These are phyloP conservation scores for Eutrigla gurnardus DNA, from an alignment of 2,797 vertebrate species.

Conservation along the genomic window DNA sequence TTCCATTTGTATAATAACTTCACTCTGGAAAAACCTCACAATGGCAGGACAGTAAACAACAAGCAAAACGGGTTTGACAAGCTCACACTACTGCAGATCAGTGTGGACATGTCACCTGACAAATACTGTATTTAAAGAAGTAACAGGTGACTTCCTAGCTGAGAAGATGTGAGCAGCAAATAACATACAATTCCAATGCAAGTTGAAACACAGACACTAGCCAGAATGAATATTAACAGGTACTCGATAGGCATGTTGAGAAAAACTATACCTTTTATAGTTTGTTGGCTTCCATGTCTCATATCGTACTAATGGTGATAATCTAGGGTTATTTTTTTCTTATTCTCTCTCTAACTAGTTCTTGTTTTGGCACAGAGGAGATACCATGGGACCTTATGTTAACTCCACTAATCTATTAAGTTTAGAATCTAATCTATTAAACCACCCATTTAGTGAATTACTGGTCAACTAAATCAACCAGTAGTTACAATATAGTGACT, in stretches of 20 bases:
- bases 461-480: background rate
- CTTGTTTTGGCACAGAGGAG: background rate
- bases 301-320: background rate
- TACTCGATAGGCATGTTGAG: background rate
- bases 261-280: background rate
- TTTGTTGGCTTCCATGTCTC: background rate
- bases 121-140: background rate
- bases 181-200: slow-evolving; percentile 11
- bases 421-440: background rate
- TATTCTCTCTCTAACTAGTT: background rate
- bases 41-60: slow-evolving; percentile 11
- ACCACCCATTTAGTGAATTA: background rate
- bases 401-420: too few species aligned
- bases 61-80: slow-evolving; percentile 59
- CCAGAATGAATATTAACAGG: background rate
- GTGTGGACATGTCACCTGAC: slow-evolving; percentile 30
- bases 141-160: background rate
- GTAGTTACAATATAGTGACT: background rate
- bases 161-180: slow-evolving; percentile 8
- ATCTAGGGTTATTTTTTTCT: background rate
- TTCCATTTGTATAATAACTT: background rate
- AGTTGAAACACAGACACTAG: background rate
- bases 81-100: slow-evolving; percentile 31
- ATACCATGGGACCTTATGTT: too few species aligned
- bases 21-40: background rate